Base-by-base conservation (phyloP, 2,113 vertebrate genomes). In the Percopsis transmontana region DNA sequence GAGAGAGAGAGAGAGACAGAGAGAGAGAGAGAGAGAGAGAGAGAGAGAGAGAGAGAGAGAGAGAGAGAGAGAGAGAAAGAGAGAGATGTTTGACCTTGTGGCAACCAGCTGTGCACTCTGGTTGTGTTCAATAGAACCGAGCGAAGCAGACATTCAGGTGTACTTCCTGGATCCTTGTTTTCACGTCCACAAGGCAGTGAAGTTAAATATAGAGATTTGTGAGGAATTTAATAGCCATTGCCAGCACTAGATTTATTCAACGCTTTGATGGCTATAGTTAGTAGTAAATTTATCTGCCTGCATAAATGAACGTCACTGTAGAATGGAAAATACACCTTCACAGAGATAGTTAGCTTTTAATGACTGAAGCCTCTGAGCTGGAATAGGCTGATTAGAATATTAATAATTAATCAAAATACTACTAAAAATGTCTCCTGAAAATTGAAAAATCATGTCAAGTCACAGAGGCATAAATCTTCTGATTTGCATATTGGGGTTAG, bases 361-460 rank as follows among this genome's bases (percentile, higher is more conserved):
- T 85, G 79, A 84, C 67, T 39, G 41, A 83, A 74, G 65, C 62
- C 66, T 51, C 76, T 64, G 74, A 75, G 72, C 81, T 71, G 51
- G 69, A 70, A 72, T 71, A 81, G 75, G 73, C 68, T 87, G 87
- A 87, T 88, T 85, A 85, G 87, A 87, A 86, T 74, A 89, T 90
- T 57, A 87, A 91, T 91, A 86, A 90, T 90, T 89, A 72, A 91
- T 88, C 73, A 84, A 89, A 86, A 87, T 84, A 87, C 83, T 68
- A 83, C 84, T 76, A 86, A 85, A 86, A 90, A 83, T 76, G 76
- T 79, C 80, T 63, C 64, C 67, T 70, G 59, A 86, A 89, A 83
- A 80, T 70, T 77, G 83, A 83, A 80, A 76, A 78, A 88, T 81
- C 75, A 64, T 77, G 70, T 54, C 44, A 52, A 71, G 72, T 83